phyloP scores from a whole-genome alignment of 2,888 invertebrate genomes.

The Junonia oenone region DNA sequence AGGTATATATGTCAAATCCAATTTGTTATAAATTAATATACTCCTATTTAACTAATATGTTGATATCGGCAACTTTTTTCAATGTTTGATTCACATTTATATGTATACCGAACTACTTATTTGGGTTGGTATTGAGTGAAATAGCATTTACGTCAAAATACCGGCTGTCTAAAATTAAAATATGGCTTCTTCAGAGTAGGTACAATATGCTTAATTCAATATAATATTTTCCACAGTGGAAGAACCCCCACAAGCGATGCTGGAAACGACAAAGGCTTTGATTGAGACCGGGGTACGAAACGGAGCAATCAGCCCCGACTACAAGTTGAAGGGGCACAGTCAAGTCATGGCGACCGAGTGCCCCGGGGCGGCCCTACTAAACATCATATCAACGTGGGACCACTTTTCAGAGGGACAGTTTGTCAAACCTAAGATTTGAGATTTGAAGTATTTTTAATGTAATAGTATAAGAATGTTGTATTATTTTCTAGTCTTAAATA shows the following conservation, averaged over 20 bases:
- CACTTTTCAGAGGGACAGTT: constrained; percentile 48
- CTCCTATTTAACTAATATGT: no score
- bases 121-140: no score
- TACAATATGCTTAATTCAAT: no score
- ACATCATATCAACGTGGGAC: constrained; percentile 82
- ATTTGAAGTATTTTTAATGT: background rate
- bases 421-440: background rate
- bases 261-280: constrained; percentile 76
- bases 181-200: no score
- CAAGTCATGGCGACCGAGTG: constrained; percentile 79
- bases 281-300: constrained; percentile 78
- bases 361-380: constrained; percentile 81
- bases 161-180: background rate
- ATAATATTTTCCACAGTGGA: constrained; percentile 65
- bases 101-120: no score
- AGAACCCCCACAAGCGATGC: constrained; percentile 78
- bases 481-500: background rate
- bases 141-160: no score
- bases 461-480: background rate
- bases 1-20: no score
- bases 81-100: no score
- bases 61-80: no score
- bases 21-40: no score
- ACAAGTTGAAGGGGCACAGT: constrained; percentile 82
- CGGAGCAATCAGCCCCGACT: constrained; percentile 77